phyloP scores from a whole-genome alignment of 2,113 vertebrate species.

The Thinocorus orbignyianus region DNA sequence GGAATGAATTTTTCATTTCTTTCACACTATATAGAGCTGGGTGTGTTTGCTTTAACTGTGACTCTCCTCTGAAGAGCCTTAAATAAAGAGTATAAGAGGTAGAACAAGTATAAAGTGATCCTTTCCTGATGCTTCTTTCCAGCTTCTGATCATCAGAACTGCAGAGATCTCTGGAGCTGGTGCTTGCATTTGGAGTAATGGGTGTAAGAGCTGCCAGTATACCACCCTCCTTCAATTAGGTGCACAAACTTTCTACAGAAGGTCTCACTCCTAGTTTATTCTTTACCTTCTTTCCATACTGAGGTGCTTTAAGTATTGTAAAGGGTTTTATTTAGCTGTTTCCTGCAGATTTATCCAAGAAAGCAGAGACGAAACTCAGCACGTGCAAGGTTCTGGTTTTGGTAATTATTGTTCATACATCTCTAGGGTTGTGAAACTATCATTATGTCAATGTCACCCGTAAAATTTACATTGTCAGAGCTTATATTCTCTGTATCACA shows the following conservation, averaged over 20 bases:
- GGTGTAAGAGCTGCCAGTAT: background rate
- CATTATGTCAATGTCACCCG: background rate
- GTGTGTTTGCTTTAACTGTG: background rate
- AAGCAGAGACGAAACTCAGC: background rate
- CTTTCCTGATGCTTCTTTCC: background rate
- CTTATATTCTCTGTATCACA: background rate
- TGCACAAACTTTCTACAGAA: background rate
- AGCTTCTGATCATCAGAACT: background rate
- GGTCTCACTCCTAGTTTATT: background rate
- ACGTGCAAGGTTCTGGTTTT: background rate
- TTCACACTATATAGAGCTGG: background rate
- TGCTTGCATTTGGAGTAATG: fast-evolving
- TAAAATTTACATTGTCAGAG: background rate
- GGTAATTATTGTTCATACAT: background rate
- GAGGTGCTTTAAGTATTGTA: background rate
- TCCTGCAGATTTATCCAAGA: background rate
- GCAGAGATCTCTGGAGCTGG: background rate
- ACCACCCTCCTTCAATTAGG: background rate
- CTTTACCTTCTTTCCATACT: background rate
- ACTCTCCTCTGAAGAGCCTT: background rate
- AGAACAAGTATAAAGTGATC: background rate
- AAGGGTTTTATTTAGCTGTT: background rate
- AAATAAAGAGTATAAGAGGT: background rate
- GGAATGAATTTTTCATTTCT: background rate
- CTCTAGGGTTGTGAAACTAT: background rate